These are phyloP conservation scores for Erebia palarica DNA, from an alignment of 2,888 invertebrate genomes.

Conservation along the genomic window DNA sequence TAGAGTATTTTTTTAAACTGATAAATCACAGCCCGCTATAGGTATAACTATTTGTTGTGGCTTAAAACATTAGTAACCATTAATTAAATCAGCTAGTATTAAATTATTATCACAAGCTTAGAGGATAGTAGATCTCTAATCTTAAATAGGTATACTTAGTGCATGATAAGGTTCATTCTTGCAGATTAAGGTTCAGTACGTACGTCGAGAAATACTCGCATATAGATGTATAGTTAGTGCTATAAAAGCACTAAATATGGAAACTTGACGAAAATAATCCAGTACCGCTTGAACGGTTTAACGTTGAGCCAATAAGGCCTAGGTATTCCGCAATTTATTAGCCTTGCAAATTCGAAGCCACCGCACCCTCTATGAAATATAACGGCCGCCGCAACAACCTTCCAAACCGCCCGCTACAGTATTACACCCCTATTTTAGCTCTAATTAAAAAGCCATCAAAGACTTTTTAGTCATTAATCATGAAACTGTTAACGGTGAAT, in stretches of 20 bases:
- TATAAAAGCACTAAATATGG: slow-evolving; percentile 41
- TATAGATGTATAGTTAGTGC: too few relatives aligned
- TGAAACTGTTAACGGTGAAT: slow-evolving; percentile 82
- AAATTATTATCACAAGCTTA: too few relatives aligned
- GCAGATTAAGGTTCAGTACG: too few relatives aligned
- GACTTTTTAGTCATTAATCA: slow-evolving; percentile 83
- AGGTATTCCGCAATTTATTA: slow-evolving; percentile 81
- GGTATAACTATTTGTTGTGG: too few relatives aligned
- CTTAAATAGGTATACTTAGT: too few relatives aligned
- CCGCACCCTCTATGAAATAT: slow-evolving; percentile 77
- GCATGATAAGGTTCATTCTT: too few relatives aligned
- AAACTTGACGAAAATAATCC: slow-evolving; percentile 70
- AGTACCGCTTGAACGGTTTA: slow-evolving; percentile 67
- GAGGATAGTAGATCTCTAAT: too few relatives aligned
- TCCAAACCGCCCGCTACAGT: slow-evolving; percentile 60
- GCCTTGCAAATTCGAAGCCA: slow-evolving; percentile 79
- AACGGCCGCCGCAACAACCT: slow-evolving; percentile 72
- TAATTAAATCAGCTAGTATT: too few relatives aligned
- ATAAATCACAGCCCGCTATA: too few relatives aligned
- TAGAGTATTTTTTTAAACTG: too few relatives aligned
- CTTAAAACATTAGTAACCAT: too few relatives aligned
- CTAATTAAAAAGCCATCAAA: slow-evolving; percentile 84
- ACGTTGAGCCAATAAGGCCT: slow-evolving; percentile 78
- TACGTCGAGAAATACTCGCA: not conserved
- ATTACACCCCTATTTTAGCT: slow-evolving; percentile 81